Evolutionary conservation across 2,797 vertebrate genomes (phyloP).

Genomic region (Dipus sagitta): DNA sequence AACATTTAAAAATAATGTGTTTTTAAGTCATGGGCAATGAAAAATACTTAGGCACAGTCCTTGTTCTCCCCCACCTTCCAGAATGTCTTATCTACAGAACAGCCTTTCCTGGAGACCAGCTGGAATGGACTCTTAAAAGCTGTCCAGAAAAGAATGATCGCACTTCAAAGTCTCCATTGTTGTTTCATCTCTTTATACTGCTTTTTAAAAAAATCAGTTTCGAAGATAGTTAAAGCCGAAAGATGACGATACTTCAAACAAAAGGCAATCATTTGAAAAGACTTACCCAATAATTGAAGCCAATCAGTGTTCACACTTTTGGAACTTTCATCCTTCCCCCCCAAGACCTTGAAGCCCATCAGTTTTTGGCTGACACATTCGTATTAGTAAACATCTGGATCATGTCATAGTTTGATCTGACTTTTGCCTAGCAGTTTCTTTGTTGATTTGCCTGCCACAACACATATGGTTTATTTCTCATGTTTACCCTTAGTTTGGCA

Average conservation of each 20-base stretch:
- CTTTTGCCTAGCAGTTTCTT: constrained; percentile 72
- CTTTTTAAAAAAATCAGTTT: constrained; percentile 77
- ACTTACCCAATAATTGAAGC: constrained; percentile 72
- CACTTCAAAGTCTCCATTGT: constrained; percentile 66
- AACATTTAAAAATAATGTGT: background rate
- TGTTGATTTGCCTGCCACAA: constrained; percentile 71
- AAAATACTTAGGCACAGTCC: background rate
- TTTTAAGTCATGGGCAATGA: background rate
- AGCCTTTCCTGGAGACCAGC: background rate
- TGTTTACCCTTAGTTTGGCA: constrained; percentile 74
- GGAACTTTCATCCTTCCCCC: constrained; percentile 51
- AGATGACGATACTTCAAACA: constrained; percentile 76
- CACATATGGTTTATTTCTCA: constrained; percentile 79
- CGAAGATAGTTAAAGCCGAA: constrained; percentile 72
- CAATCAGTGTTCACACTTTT: constrained; percentile 63
- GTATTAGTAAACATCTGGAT: constrained; percentile 77
- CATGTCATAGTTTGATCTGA: constrained; percentile 68
- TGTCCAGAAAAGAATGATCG: constrained; percentile 13
- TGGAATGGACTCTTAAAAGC: constrained; percentile 22
- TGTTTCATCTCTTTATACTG: constrained; percentile 72
- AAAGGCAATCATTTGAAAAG: constrained; percentile 70
- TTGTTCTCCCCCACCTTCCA: background rate
- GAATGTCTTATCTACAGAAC: background rate
- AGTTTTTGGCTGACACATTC: constrained; percentile 62
- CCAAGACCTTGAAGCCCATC: constrained; percentile 66